A percentile compares a stretch with the other conserved stretches of the same genome.
Evolutionary conservation across 2,888 invertebrate species (phyloP).

Genomic region (Spisula subtruncata): DNA sequence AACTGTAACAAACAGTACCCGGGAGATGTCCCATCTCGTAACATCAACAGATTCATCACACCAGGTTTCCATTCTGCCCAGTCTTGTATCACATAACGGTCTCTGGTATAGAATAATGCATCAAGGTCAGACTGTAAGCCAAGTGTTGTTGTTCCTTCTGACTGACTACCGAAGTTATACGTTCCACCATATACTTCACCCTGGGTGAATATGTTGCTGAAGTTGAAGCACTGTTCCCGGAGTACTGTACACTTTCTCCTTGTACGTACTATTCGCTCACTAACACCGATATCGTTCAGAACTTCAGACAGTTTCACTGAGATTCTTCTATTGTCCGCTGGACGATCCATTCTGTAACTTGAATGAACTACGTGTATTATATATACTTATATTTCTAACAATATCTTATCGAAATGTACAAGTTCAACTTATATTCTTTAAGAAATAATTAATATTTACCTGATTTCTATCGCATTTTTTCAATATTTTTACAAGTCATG

Average conservation of each 20-base stretch:
- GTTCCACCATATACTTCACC: background rate
- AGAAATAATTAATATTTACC: too few relatives aligned
- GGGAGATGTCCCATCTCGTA: background rate
- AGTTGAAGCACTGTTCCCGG: background rate
- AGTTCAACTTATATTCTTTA: too few relatives aligned
- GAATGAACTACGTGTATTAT: background rate
- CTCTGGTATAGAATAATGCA: background rate
- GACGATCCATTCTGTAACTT: constrained; percentile 9
- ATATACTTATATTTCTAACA: too few relatives aligned
- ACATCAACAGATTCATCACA: background rate
- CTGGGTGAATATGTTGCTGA: background rate
- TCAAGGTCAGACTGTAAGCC: constrained; percentile 22
- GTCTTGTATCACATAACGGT: background rate
- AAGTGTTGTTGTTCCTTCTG: constrained; percentile 7
- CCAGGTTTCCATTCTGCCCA: constrained; percentile 37
- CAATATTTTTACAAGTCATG: too few relatives aligned
- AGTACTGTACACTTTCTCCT: background rate
- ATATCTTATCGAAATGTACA: too few relatives aligned
- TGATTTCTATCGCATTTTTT: too few relatives aligned
- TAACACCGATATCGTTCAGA: constrained; percentile 2
- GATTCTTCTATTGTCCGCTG: background rate
- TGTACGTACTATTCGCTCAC: background rate
- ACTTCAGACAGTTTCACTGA: constrained; percentile 8
- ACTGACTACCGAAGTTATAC: constrained; percentile 4
- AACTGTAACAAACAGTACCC: background rate